phyloP scores from a whole-genome alignment of 2,797 vertebrate species.

The Micropoecilia bifurca region DNA sequence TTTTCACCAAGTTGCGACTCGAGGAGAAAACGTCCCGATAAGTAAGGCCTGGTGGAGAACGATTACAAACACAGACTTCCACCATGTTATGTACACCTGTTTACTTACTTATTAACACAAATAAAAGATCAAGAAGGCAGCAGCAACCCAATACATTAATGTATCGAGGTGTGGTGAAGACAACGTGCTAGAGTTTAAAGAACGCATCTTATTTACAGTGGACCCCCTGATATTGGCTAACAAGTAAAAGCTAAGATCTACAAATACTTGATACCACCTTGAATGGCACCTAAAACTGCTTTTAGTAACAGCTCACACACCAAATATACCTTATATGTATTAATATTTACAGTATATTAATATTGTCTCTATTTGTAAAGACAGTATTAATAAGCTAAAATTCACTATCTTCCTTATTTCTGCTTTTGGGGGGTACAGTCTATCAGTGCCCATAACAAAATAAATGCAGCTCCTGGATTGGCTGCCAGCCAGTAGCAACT shows the following conservation, averaged over 20 bases:
- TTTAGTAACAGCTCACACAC: not conserved
- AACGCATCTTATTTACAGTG: not conserved
- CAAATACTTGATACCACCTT: not conserved
- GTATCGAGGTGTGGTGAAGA: not conserved
- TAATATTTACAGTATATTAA: not conserved
- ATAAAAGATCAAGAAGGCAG: not conserved
- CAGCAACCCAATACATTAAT: not conserved
- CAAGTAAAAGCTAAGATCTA: not conserved
- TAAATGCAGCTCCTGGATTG: not conserved
- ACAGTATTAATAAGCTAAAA: not conserved
- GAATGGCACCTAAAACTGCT: not conserved
- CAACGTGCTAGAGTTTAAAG: not conserved
- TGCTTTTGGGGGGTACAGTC: not conserved
- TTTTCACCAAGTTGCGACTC: constrained; percentile 48
- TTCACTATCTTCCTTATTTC: not conserved
- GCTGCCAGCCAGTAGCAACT: not conserved
- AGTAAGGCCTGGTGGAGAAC: constrained; percentile 52
- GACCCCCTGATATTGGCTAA: not conserved
- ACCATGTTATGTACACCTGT: not conserved
- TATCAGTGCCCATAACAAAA: not conserved
- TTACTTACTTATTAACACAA: not conserved
- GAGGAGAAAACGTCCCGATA: constrained; percentile 35
- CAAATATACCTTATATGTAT: not conserved
- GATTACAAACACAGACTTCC: too few species aligned
- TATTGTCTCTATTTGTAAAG: accelerated